Evolutionary conservation across 1,140 invertebrate species (phyloP), one percentile per base, ranked within the genome.

Genomic region (Drosophila ficusphila): DNA sequence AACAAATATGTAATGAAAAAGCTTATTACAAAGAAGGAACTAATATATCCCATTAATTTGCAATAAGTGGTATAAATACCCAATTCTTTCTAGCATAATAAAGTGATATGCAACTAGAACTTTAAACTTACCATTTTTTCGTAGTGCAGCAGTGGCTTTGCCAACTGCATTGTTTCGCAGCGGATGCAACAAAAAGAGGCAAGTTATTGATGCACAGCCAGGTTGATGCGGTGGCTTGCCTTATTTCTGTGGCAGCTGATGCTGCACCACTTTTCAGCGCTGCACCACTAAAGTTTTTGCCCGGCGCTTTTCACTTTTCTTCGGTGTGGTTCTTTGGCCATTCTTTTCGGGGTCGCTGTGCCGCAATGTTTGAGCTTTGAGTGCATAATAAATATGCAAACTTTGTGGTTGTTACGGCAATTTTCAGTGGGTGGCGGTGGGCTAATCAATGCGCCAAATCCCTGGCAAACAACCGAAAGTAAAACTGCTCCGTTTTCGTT

Each of bases 311-410:
- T 34, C 49, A 46, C 38, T 58, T 71, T 71, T 49, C 46, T 34
- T 60, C n/a, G n/a, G n/a, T 27, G 21, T 12, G 14, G 14, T 9
- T 38, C 36, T 9, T 19, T 14, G 46, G 39, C 41, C 12, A 25
- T 47, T 58, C 36, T 57, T 65, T 65, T n/a, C n/a, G n/a, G 25
- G 39, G 29, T 11, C 29, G 31, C 23, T 23, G 38, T 52, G 64
- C 70, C 79, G 75, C 79, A 82, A 68, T 85, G 71, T 75, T 79
- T 85, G 71, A 64, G 51, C 81, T 62, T 54, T 33, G 71, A 72
- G 71, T 76, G 65, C 81, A 86, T 86, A 79, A 85, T 79, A 86
- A 86, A 86, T 86, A 86, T 79, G 76, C 56, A 64, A 85, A 85
- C 76, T 86, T 86, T 73, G 76, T 62, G 79, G 58, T 42, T 46